These are phyloP conservation scores for Sterrhoptilus dennistouni DNA, from an alignment of 2,113 vertebrate genomes.

Conservation along the genomic window DNA sequence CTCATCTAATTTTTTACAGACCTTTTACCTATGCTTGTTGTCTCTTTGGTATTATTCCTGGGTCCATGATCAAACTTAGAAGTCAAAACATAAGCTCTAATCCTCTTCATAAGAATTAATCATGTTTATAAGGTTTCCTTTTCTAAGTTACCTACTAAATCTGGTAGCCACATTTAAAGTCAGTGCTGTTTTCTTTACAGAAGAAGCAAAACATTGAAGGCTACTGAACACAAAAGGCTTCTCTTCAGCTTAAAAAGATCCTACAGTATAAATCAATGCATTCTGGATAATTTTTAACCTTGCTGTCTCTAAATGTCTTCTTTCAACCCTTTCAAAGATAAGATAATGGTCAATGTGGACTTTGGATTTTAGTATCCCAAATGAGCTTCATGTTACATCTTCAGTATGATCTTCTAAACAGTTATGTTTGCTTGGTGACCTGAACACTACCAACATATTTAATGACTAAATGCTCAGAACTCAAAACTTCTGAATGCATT, in stretches of 20 bases:
- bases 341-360: rapidly evolving
- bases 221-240: not conserved
- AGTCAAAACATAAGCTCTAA: not conserved
- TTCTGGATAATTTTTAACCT: constrained; percentile 32
- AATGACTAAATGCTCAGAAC: not conserved
- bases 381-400: not conserved
- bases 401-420: not conserved
- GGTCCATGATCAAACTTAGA: not conserved
- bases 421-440: not conserved
- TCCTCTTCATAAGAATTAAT: not conserved
- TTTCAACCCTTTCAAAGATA: not conserved
- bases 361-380: not conserved
- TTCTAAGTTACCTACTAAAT: not conserved
- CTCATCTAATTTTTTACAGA: not conserved
- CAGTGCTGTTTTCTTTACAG: not conserved
- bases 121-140: not conserved
- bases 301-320: not conserved
- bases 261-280: not conserved
- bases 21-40: not conserved
- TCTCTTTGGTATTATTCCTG: not conserved
- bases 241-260: not conserved
- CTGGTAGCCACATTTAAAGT: not conserved
- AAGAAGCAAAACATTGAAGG: not conserved
- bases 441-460: not conserved
- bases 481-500: not conserved